These are phyloP conservation scores for Rhamnusium bicolor DNA, from an alignment of 2,888 invertebrate species.

Conservation along the genomic window DNA sequence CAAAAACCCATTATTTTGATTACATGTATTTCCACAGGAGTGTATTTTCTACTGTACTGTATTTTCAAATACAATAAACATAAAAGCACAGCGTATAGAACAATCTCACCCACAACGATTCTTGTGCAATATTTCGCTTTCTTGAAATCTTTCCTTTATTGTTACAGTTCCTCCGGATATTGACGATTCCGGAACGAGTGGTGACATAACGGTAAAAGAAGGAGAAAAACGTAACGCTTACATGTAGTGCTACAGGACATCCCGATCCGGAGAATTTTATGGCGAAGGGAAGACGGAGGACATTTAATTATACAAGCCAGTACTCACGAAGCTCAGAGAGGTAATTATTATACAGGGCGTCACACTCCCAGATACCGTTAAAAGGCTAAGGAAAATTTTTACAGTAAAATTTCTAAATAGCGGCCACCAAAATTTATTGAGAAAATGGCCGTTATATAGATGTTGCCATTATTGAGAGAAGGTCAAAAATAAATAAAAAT, in stretches of 20 bases:
- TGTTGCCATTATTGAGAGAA: too few species aligned
- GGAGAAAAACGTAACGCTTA: conserved; percentile 77
- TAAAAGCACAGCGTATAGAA: too few species aligned
- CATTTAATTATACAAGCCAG: conserved; percentile 63
- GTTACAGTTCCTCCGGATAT: conserved; percentile 77
- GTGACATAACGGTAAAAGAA: conserved; percentile 76
- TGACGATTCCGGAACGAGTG: conserved; percentile 75
- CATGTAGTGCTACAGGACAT: conserved; percentile 75
- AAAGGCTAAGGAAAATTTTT: too few species aligned
- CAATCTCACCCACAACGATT: not conserved
- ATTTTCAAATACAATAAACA: not conserved
- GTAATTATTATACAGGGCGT: conserved; percentile 57
- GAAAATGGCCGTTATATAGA: too few species aligned
- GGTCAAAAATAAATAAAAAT: too few species aligned
- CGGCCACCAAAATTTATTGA: too few species aligned
- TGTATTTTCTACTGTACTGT: not conserved
- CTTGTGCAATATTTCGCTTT: not conserved
- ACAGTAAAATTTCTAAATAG: too few species aligned
- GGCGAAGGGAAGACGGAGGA: conserved; percentile 76
- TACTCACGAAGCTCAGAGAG: conserved; percentile 68
- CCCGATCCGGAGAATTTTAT: conserved; percentile 75
- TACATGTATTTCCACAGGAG: too few species aligned
- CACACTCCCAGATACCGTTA: not conserved
- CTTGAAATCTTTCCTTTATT: conserved; percentile 37
- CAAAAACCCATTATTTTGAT: too few species aligned